Conservation (phyloP, 2,797 vertebrate species). For the Thaleichthys pacificus region DNA sequence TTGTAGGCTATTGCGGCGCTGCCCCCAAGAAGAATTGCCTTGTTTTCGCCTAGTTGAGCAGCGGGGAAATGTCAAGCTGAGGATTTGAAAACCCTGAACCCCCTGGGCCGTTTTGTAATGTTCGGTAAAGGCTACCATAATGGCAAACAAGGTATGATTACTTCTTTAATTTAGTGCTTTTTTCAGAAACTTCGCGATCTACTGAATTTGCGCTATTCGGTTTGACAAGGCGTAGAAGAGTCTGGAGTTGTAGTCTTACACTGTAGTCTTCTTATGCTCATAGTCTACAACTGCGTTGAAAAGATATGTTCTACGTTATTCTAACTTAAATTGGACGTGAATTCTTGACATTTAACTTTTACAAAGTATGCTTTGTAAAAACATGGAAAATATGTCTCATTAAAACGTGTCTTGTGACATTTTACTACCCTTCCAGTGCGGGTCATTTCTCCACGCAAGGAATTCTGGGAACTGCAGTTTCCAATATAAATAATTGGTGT, state of each 20-base stretch:
- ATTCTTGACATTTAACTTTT: neutral
- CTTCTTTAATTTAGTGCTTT: neutral
- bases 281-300: neutral
- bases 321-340: neutral
- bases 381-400: constrained; percentile 73
- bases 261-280: neutral
- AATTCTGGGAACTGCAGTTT: constrained; percentile 73
- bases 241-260: constrained; percentile 4
- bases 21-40: constrained; percentile 37
- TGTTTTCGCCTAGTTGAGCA: constrained; percentile 43
- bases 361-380: constrained; percentile 25
- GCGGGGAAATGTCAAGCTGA: constrained; percentile 74
- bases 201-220: neutral
- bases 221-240: neutral
- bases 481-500: neutral
- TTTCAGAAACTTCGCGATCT: neutral
- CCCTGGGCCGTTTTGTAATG: constrained; percentile 68
- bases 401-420: constrained; percentile 83
- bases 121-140: constrained; percentile 69
- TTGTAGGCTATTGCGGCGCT: constrained; percentile 12
- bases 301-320: neutral
- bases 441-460: constrained; percentile 54
- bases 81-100: constrained; percentile 57
- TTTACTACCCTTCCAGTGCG: constrained; percentile 74
- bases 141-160: constrained; percentile 75